phyloP scores from a whole-genome alignment of 2,113 vertebrate species.

The Misgurnus anguillicaudatus region DNA sequence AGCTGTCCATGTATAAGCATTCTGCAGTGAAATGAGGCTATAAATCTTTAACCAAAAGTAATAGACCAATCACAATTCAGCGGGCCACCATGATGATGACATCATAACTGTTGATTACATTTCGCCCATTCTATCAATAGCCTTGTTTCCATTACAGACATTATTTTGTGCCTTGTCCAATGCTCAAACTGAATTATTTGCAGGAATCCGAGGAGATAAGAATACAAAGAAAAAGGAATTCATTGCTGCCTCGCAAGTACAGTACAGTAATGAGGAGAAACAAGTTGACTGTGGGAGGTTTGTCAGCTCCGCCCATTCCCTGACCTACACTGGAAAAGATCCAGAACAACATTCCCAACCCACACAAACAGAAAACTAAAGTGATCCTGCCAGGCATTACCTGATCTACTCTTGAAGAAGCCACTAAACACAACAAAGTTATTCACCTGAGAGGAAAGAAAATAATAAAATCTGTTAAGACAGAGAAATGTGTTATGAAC shows the following conservation, averaged over 20 bases:
- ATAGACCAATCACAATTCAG: too few relatives aligned
- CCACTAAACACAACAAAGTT: slow-evolving; percentile 92
- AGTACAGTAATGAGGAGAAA: neutral
- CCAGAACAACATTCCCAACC: slow-evolving; percentile 10
- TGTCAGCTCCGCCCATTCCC: neutral
- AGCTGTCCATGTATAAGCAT: too few relatives aligned
- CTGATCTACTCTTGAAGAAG: slow-evolving; percentile 83
- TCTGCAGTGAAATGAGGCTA: too few relatives aligned
- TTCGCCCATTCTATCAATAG: too few relatives aligned
- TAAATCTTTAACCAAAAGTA: too few relatives aligned
- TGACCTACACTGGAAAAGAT: neutral
- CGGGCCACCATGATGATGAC: too few relatives aligned
- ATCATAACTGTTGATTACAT: too few relatives aligned
- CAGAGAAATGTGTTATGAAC: neutral
- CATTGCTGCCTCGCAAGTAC: neutral
- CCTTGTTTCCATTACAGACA: too few relatives aligned
- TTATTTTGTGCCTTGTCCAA: too few relatives aligned
- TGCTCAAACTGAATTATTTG: too few relatives aligned
- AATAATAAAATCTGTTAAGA: neutral
- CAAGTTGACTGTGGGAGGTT: neutral
- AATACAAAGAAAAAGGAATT: neutral
- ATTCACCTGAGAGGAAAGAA: slow-evolving; percentile 78
- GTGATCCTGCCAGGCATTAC: slow-evolving; percentile 64
- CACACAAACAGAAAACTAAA: neutral
- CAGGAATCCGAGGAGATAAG: neutral